phyloP scores from a whole-genome alignment of 2,797 vertebrate species.

The Meda fulgida region DNA sequence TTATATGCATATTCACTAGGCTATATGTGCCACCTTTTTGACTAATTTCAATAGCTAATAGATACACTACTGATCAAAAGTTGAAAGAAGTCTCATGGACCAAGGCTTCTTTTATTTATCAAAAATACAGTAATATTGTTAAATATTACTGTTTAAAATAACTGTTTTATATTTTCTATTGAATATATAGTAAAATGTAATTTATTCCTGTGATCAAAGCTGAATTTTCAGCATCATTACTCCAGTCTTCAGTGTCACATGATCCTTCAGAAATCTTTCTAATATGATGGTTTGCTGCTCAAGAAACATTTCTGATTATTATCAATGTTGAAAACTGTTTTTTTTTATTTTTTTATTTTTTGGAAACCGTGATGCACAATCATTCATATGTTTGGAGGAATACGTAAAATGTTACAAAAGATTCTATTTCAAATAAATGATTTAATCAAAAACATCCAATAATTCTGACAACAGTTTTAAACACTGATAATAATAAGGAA shows the following conservation, averaged over 20 bases:
- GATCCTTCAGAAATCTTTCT: too few relatives aligned
- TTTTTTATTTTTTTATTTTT: neutral
- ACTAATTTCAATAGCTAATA: too few relatives aligned
- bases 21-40: neutral
- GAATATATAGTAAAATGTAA: neutral
- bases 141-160: neutral
- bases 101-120: neutral
- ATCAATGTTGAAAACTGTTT: too few relatives aligned
- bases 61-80: neutral
- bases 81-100: too few relatives aligned
- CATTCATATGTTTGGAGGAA: too few relatives aligned
- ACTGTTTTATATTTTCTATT: neutral
- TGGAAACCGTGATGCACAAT: too few relatives aligned
- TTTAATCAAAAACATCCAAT: neutral
- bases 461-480: neutral
- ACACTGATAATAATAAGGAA: neutral
- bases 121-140: neutral
- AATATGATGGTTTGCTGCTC: too few relatives aligned
- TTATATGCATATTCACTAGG: neutral
- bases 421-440: neutral
- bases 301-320: too few relatives aligned
- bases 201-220: neutral
- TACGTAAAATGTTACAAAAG: too few relatives aligned
- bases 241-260: neutral
- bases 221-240: neutral